Evolutionary conservation across 2,113 vertebrate species (phyloP).

Genomic region (Micronycteris hirsuta): DNA sequence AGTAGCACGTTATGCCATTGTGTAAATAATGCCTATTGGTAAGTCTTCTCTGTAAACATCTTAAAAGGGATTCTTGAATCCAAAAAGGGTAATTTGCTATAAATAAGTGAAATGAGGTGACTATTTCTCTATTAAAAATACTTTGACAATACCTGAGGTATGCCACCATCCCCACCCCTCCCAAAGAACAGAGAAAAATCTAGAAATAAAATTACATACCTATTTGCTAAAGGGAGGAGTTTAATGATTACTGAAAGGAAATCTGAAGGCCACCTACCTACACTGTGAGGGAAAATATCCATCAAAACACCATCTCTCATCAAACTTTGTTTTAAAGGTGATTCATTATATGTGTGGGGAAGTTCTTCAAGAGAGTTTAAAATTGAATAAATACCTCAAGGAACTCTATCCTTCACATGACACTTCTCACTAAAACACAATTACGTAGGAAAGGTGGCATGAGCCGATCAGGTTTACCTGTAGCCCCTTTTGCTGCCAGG

Average conservation of each 20-base stretch:
- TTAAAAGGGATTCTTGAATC: constrained; percentile 3
- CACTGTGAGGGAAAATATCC: neutral
- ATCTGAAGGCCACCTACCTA: neutral
- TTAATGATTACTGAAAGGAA: neutral
- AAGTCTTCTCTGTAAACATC: neutral
- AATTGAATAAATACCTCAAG: neutral
- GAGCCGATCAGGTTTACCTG: neutral
- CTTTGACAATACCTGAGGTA: neutral
- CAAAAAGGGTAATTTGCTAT: constrained; percentile 8
- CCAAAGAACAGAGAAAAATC: neutral
- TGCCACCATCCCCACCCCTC: neutral
- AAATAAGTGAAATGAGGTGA: neutral
- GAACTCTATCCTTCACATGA: neutral
- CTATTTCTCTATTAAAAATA: neutral
- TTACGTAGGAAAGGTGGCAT: neutral
- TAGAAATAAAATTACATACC: neutral
- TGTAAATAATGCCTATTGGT: neutral
- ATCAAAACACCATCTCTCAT: neutral
- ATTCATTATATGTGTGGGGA: neutral
- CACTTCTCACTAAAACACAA: neutral
- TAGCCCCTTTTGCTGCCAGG: neutral
- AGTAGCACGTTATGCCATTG: neutral
- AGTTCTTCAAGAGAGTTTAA: neutral
- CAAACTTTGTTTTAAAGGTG: neutral
- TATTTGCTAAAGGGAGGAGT: neutral